Evolutionary conservation across 1,140 invertebrate genomes (phyloP).

Genomic region (Apis dorsata): DNA sequence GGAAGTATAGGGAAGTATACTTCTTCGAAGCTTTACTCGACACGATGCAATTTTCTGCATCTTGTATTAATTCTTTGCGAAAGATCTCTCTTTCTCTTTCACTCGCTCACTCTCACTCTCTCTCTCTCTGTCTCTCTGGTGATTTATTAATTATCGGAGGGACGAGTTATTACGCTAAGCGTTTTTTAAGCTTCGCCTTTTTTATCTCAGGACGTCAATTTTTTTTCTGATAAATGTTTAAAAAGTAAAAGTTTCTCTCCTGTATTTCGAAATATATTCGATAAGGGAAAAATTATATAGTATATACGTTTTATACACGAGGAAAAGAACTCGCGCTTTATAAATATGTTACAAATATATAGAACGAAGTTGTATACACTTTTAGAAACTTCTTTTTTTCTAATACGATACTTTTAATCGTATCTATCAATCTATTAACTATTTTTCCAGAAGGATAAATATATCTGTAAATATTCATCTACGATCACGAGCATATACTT

Average conservation of each 20-base stretch:
- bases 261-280: not conserved
- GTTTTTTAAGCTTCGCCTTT: constrained; percentile 23
- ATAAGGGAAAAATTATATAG: too few species aligned
- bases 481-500: constrained; percentile 42
- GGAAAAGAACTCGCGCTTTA: too few species aligned
- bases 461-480: constrained; percentile 52
- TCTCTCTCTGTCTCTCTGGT: too few species aligned
- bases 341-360: too few species aligned
- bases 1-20: not conserved
- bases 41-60: constrained; percentile 39
- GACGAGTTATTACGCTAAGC: too few species aligned
- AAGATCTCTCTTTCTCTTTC: not conserved
- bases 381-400: not conserved
- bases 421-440: not conserved
- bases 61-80: not conserved
- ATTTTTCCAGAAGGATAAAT: not conserved
- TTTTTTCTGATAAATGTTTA: not conserved
- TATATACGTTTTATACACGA: too few species aligned
- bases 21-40: constrained; percentile 57
- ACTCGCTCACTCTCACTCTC: too few species aligned
- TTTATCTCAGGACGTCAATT: constrained; percentile 35
- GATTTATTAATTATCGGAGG: not conserved
- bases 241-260: not conserved
- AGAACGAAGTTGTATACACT: not conserved
- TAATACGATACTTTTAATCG: not conserved